A percentile compares a stretch with the other conserved stretches of the same genome.
Conservation (phyloP, 2,113 vertebrate species). For the Austrofundulus limnaeus region DNA sequence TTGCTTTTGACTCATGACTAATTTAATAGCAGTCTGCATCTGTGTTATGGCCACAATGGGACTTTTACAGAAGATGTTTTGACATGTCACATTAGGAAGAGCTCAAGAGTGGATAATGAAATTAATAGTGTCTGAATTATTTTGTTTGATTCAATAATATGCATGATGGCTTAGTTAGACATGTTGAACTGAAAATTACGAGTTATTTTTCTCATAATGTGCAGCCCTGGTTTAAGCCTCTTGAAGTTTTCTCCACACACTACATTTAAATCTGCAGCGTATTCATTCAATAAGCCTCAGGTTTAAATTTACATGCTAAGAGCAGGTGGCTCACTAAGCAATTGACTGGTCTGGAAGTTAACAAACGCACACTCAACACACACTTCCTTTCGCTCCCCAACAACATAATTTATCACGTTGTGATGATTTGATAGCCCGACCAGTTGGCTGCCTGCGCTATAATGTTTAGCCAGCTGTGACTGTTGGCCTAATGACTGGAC, state of each 20-base stretch:
- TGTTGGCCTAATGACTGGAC: slow-evolving; percentile 58
- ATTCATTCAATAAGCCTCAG: slow-evolving; percentile 1
- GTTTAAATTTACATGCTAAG: slow-evolving; percentile 17
- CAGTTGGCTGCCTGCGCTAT: slow-evolving; percentile 59
- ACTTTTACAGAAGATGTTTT: too few species aligned
- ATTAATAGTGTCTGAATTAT: slow-evolving; percentile 3
- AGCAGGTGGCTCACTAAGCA: slow-evolving; percentile 38
- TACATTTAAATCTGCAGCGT: slow-evolving; percentile 1
- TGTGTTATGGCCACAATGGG: too few species aligned
- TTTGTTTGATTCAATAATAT: background rate
- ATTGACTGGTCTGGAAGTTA: slow-evolving; percentile 24
- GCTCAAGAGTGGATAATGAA: background rate
- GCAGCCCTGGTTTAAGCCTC: background rate
- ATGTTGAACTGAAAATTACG: background rate
- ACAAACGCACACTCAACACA: slow-evolving; percentile 18
- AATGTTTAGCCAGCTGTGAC: slow-evolving; percentile 69
- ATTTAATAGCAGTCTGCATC: too few species aligned
- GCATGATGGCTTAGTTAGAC: background rate
- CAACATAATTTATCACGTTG: slow-evolving; percentile 49
- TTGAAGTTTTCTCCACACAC: background rate
- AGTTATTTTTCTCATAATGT: too few species aligned
- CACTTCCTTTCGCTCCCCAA: background rate
- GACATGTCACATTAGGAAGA: background rate
- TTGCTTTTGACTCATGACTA: too few species aligned
- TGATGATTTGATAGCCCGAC: slow-evolving; percentile 57